These are phyloP conservation scores for Anguilla pacifica DNA, from an alignment of 2,797 vertebrate species.

Conservation along the genomic window DNA sequence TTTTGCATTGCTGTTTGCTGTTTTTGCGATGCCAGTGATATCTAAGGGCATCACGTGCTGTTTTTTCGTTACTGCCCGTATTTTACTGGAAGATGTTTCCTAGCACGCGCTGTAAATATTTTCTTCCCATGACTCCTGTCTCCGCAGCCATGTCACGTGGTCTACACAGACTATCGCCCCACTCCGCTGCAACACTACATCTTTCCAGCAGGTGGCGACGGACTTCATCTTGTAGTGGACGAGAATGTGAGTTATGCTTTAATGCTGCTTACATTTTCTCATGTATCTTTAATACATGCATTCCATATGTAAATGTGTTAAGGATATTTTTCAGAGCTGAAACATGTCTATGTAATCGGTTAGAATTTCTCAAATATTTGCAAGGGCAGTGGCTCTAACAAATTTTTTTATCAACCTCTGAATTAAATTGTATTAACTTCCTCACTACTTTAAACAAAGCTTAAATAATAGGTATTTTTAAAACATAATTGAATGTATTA, in stretches of 20 bases:
- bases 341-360: background rate
- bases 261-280: background rate
- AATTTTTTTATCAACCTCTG: background rate
- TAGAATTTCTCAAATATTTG: background rate
- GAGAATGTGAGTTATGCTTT: conserved; percentile 85
- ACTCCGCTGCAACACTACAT: conserved; percentile 97
- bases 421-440: background rate
- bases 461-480: background rate
- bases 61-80: background rate
- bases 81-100: background rate
- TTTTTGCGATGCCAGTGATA: background rate
- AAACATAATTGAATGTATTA: background rate
- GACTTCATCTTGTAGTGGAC: conserved; percentile 96
- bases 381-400: background rate
- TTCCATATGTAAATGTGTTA: background rate
- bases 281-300: background rate
- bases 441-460: background rate
- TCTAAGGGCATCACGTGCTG: background rate
- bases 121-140: conserved; percentile 37
- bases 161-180: conserved; percentile 96
- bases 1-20: background rate
- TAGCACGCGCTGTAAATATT: background rate
- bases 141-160: conserved; percentile 90
- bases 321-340: background rate
- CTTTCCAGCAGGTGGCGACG: conserved; percentile 97